Conservation (phyloP, 1,140 invertebrate species). For the Brachionus rotundiformis region DNA sequence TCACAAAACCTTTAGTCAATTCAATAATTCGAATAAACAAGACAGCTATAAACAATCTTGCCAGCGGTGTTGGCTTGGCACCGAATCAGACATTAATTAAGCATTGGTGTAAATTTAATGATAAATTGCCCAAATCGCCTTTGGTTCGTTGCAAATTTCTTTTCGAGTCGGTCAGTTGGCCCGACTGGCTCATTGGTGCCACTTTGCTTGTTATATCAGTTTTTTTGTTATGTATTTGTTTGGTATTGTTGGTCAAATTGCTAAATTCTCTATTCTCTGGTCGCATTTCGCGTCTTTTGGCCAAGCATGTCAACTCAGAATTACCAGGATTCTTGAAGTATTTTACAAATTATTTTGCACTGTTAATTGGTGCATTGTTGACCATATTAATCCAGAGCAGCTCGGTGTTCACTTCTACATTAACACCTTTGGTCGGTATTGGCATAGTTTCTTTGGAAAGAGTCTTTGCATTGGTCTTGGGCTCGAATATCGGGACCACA, state of each 20-base stretch:
- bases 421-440: slow-evolving; percentile 71
- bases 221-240: slow-evolving; percentile 66
- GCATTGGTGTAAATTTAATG: slow-evolving; percentile 40
- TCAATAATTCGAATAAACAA: slow-evolving; percentile 64
- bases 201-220: slow-evolving; percentile 67
- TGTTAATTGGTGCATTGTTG: slow-evolving; percentile 67
- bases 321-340: slow-evolving; percentile 63
- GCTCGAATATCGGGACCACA: slow-evolving; percentile 71
- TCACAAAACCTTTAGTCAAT: slow-evolving; percentile 67
- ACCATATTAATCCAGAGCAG: slow-evolving; percentile 71
- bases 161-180: slow-evolving; percentile 55
- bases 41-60: neutral
- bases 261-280: slow-evolving; percentile 66
- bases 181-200: slow-evolving; percentile 64
- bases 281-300: slow-evolving; percentile 65
- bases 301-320: slow-evolving; percentile 68
- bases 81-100: slow-evolving; percentile 1
- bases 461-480: slow-evolving; percentile 70
- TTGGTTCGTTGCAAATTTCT: slow-evolving; percentile 35
- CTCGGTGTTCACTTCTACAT: slow-evolving; percentile 70
- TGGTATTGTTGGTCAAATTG: slow-evolving; percentile 69
- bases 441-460: slow-evolving; percentile 69
- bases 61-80: neutral
- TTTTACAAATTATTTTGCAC: slow-evolving; percentile 68
- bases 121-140: neutral